These are phyloP conservation scores for Festucalex cinctus DNA, from an alignment of 2,113 vertebrate species.

Conservation along the genomic window DNA sequence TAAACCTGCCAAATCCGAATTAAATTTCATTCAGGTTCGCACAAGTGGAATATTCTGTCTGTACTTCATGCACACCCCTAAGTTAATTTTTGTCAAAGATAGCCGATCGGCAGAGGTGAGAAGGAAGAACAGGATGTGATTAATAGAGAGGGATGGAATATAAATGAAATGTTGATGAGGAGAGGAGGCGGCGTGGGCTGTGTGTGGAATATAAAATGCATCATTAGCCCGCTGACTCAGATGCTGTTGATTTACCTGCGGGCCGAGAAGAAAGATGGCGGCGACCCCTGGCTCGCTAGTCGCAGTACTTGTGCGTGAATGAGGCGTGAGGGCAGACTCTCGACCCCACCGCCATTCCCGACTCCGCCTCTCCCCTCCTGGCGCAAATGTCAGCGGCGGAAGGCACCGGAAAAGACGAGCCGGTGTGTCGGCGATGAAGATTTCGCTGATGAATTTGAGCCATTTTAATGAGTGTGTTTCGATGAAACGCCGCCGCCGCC, in stretches of 20 bases:
- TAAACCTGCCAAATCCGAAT: too few relatives aligned
- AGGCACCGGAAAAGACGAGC: constrained; percentile 5
- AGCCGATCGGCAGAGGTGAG: constrained; percentile 10
- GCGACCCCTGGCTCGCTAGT: background rate
- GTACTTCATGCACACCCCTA: background rate
- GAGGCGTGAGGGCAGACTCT: background rate
- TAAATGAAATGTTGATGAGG: constrained; percentile 51
- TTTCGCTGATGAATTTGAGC: constrained; percentile 44
- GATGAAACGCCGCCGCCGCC: constrained; percentile 50
- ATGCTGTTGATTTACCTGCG: constrained; percentile 50
- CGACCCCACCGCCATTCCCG: background rate
- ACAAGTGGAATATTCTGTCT: background rate
- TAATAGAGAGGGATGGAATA: constrained; percentile 33
- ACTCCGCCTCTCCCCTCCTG: background rate
- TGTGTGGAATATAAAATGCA: constrained; percentile 57
- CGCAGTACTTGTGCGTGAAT: background rate
- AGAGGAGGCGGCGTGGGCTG: constrained; percentile 31
- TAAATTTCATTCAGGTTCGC: too few relatives aligned
- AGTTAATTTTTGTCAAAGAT: background rate
- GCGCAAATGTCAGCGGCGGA: constrained; percentile 29
- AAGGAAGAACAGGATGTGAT: constrained; percentile 9
- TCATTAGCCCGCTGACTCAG: constrained; percentile 46
- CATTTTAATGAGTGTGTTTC: constrained; percentile 58
- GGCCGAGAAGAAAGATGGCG: constrained; percentile 14
- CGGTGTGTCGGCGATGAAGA: constrained; percentile 41